Base-by-base conservation (phyloP, 92 coral and sea anemone species). In the Epizoanthus ramosus region DNA sequence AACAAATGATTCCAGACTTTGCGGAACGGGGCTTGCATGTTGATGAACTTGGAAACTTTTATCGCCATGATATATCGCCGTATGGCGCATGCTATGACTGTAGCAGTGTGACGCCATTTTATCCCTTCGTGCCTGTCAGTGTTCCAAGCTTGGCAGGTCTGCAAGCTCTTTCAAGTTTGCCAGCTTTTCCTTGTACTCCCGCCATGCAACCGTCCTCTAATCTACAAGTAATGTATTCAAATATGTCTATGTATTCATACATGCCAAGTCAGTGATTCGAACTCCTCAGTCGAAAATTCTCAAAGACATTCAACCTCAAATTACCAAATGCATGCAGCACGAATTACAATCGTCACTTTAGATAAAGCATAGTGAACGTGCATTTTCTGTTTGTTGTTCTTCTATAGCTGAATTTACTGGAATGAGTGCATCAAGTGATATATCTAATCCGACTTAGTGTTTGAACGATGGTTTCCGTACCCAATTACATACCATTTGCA, bases 1-100 rank as follows among this genome's bases (percentile, higher is more conserved):
- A 97, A 80, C 98, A 97, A 90, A 97, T 91, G 93, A 92, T 94
- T 83, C 98, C 98, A 6, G 95, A 93, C 70, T 93, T 86, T 79
- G 57, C 70, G 43, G 98, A 93, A 57, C 91, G 93, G 43, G 88
- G 85, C 58, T 53, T 93, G 68, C 87, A 94, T 61, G 83, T 80
- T 71, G 93, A 93, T 33, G 98, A 91, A 41, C 82, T 90, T 77
- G 83, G 71, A 14, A 56, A 89, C 47, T 50, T 90, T n/a, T 90
- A 83, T 84, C 59, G 87, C 68, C 95, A 89, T 14, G 82, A 85
- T 54, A 91, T 91, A 76, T 68, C 90, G 1, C 86, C 86, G 5
- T 79, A 79, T 63, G 74, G 93, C 23, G 82, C 81, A 56, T 93
- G 86, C 68, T 80, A 87, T 21, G 98, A 93, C 75, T 77, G 71